A percentile compares a stretch with the other conserved stretches of the same genome.
These are phyloP conservation scores for Perizoma flavofasciatum DNA, from an alignment of 2,888 invertebrate species.

Conservation along the genomic window DNA sequence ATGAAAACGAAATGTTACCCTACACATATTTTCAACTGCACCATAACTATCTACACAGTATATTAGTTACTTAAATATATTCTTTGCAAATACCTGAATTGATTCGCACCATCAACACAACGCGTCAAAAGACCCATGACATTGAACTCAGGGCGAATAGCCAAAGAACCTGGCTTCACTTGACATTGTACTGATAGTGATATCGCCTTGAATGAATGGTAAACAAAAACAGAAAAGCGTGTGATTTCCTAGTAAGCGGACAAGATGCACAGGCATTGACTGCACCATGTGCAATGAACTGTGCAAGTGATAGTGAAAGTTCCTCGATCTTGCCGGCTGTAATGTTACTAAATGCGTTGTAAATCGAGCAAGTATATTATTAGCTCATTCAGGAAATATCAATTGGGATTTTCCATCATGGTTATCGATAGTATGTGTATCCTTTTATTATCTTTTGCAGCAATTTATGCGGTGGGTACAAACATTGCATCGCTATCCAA, in stretches of 20 bases:
- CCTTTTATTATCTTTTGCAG: no score
- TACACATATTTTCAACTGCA: no score
- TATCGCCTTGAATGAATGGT: conserved; percentile 16
- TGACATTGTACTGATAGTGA: conserved; percentile 17
- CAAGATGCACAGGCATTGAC: conserved; percentile 31
- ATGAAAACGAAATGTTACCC: no score
- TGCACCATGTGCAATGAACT: conserved; percentile 42
- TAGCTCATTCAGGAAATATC: conserved; percentile 20
- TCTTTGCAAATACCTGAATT: no score
- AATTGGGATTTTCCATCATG: no score
- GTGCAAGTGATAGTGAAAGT: conserved; percentile 38
- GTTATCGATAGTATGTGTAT: no score
- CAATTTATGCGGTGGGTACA: no score
- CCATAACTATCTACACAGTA: neutral
- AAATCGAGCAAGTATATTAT: conserved; percentile 19
- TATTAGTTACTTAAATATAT: no score
- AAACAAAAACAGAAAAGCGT: conserved; percentile 31
- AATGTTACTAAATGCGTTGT: conserved; percentile 24
- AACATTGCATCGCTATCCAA: no score
- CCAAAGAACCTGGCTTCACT: neutral
- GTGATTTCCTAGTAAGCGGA: conserved; percentile 34
- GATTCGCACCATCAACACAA: no score
- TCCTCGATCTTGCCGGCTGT: conserved; percentile 29
- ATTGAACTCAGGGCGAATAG: conserved; percentile 11
- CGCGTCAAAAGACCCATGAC: conserved; percentile 7